Evolutionary conservation across 2,888 invertebrate genomes (phyloP), one percentile per base, ranked within the genome.

Genomic region (Lampropteryx suffumata): DNA sequence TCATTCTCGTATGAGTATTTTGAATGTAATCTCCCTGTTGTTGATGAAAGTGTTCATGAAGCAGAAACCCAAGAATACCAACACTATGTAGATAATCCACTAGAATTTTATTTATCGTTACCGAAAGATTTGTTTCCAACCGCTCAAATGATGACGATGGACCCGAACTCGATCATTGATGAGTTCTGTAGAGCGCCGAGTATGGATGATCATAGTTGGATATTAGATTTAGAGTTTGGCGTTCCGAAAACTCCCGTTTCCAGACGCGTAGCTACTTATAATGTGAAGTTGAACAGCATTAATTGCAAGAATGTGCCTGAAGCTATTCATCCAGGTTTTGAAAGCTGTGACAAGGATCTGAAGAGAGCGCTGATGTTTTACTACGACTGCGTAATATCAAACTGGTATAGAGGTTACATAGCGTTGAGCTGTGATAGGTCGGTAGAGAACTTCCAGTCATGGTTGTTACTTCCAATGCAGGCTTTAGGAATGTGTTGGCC

Each of bases 401-500:
- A 68, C 1, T 84, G 84, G 84, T 86, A 85, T 35, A 73, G 61
- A 36, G 79, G 84, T 0, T 86, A 75, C 45, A 65, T 76, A 10
- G 48, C 55, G 6, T 37, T 76, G 21, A 72, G 67, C 14, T 34
- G 58, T 43, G 84, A 85, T 59, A 63, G 55, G 40, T 84, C 82
- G 0, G 77, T 86, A 1, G 79, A 79, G 3, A 79, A 82, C 55
- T 87, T 84, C 30, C 83, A 85, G 43, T 57, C 72, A 1, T 86
- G 86, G 85, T 49, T 87, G 45, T 52, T 62, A 1, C 10, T 63
- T 13, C 79, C 84, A 11, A 80, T 82, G 81, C 77, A 79, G 42
- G 48, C 55, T 1, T 68, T 79, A 26, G 87, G 86, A 4, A 78
- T 87, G 80, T 81, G 82, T 57, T 87, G 87, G 87, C 62, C 75